Evolutionary conservation across 2,797 vertebrate genomes (phyloP), one percentile per base, ranked within the genome.

Genomic region (Crax fasciolata): DNA sequence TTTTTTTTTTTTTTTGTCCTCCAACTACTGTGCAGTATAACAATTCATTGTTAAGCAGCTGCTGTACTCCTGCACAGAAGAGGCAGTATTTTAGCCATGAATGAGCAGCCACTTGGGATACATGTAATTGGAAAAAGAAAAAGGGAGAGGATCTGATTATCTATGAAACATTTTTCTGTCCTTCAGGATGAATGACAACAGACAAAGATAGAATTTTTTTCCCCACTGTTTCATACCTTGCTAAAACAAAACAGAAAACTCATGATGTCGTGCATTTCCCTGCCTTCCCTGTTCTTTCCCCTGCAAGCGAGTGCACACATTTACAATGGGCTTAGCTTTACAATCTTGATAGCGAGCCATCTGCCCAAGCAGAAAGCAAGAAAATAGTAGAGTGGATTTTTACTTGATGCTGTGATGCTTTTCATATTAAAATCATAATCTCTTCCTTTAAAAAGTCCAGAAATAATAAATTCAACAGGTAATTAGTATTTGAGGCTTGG

Each of bases 401-500:
- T 65, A 81, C 55, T 88, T 88, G 67, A 83, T 5, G 24, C 35
- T 73, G 76, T 11, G 13, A 90, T 43, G 55, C 59, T 89, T 89
- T 84, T 89, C 54, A 65, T 75, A 44, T 76, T 62, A 76, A 96
- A 80, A 83, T 68, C 77, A 90, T 39, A 81, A 84, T 19, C 15
- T 65, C 19, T 80, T 72, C 61, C 55, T 95, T 89, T 67, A 77
- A 93, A 87, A 25, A 62, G 27, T 59, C 55, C 6, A 20, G 32
- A 84, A 94, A 94, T 74, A 80, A 94, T 77, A 93, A 83, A 92
- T 86, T 93, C 91, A 94, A 94, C 91, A 93, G 89, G 96, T 96
- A 87, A 92, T 89, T 93, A 88, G 48, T 57, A 57, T 87, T 82
- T 90, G 80, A 92, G 55, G 38, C 85, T 87, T 92, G 51, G 30